These are phyloP conservation scores for Nyctibius bracteatus DNA, from an alignment of 2,113 vertebrate species.

Conservation along the genomic window DNA sequence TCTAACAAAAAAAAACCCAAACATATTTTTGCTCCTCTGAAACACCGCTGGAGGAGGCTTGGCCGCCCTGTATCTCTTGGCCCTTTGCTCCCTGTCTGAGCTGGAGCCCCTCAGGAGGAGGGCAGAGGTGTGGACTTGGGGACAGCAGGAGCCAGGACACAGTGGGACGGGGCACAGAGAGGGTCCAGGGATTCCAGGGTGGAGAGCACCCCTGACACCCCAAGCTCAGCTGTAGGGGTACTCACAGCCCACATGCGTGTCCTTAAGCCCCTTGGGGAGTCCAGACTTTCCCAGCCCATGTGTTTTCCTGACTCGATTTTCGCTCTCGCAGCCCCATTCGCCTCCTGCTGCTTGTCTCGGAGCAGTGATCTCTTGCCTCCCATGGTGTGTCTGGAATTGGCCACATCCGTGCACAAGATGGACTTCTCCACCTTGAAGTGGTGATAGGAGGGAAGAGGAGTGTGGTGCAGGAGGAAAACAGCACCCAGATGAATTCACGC, in stretches of 20 bases:
- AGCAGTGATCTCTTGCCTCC: not conserved
- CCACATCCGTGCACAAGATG: not conserved
- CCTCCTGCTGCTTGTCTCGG: rapidly evolving
- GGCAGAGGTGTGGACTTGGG: not conserved
- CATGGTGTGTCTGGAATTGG: not conserved
- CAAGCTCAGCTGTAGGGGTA: not conserved
- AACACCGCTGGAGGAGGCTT: not conserved
- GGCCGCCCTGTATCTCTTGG: not conserved
- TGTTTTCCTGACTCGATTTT: not conserved
- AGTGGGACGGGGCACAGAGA: rapidly evolving
- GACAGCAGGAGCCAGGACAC: not conserved
- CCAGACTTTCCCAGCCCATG: not conserved
- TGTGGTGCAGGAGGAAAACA: not conserved
- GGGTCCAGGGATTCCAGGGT: not conserved
- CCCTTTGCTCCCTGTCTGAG: not conserved
- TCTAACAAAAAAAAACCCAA: not conserved
- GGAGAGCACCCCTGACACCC: not conserved
- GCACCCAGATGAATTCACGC: not conserved
- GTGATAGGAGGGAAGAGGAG: not conserved
- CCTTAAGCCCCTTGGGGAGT: not conserved
- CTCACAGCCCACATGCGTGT: not conserved
- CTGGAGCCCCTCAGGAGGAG: not conserved
- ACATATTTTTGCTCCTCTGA: rapidly evolving
- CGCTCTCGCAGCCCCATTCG: rapidly evolving
- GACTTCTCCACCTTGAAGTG: not conserved